Base-by-base conservation (phyloP, 2,888 invertebrate species). In the Oscheius onirici region DNA sequence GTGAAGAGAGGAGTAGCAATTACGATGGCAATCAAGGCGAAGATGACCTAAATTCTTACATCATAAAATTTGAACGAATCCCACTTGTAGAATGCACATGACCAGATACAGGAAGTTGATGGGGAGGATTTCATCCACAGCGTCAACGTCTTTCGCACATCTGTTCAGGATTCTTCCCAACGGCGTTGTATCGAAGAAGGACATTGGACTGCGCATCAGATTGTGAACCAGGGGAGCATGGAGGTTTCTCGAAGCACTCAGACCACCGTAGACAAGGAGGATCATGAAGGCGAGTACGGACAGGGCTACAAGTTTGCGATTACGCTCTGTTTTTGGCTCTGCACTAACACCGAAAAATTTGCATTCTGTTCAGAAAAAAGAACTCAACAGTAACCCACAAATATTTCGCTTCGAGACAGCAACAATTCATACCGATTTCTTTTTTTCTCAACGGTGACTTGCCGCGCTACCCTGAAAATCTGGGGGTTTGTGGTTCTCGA, bases 141-240 rank as follows among this genome's bases (percentile, higher is more conserved):
- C 79, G 43, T 86, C 84, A 28, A 86, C 75, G 60, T 86, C 84
- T 63, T 88, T 86, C 5, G 85, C 83, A 57, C 83, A 83, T 58
- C 89, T 81, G 77, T 90, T 90, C 71, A 90, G 74, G 69, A 90
- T 86, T 51, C 89, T 80, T 22, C 90, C 90, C 11, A 86, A 74
- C 2, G 89, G 89, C 2, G 88, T 89, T 11, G 85, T 83, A 74
- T 89, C 89, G 72, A 87, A 89, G 80, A 89, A 89, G 3, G 84
- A 76, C 87, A 88, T 83, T 63, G 87, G 81, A 83, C 84, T 84
- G 11, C 84, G 51, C 72, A 82, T 55, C 26, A 82, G 41, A 55
- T 79, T 82, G 60, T 77, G 77, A 34, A 82, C 76, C 6, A 82
- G 69, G 0, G 82, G 82, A 1, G 70, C 68, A 55, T 81, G 81